Evolutionary conservation across 2,888 invertebrate species (phyloP), one percentile per base, ranked within the genome.

Genomic region (Litoditis marina): DNA sequence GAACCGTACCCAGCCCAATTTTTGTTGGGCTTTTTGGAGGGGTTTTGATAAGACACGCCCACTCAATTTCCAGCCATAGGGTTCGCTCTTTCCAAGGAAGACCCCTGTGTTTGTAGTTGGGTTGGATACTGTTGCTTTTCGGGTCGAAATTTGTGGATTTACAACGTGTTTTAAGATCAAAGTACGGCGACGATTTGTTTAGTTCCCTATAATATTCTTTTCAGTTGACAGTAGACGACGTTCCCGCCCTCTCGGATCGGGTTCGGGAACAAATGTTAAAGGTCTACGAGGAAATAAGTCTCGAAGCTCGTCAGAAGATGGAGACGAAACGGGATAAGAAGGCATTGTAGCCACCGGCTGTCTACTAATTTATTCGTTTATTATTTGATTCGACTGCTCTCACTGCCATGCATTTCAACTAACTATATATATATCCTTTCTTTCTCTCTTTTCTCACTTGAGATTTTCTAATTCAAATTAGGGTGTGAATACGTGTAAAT

Each of bases 191-290:
- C n/a, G n/a, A n/a, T n/a, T n/a, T n/a, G n/a, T n/a, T 19, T 19
- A 46, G 25, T 28, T n/a, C 11, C 16, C 16, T 19, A 27, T 32
- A 36, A 28, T 6, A 49, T 16, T 30, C 27, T 13, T 54, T 74
- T 28, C 64, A 73, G 73, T 44, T 74, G 27, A 71, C 74, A 11
- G 28, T 65, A 8, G 76, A 77, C 16, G 76, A 76, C 59, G 76
- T 76, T n/a, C 50, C 64, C 2, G 59, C 66, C 27, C 63, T 78
- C 27, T 50, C 71, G 0, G 73, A 74, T n/a, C 58, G 64, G 28
- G 65, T 69, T 5, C 63, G 76, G 22, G 58, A 64, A 50, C 27
- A 65, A 6, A 77, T 77, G 78, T 50, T 76, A 25, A 51, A 51
- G 13, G 73, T 67, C 4, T 72, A 66, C 55, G 65, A 69, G 27